These are phyloP conservation scores for Porites cylindrica DNA, from an alignment of 92 coral and sea anemone species.

Conservation along the genomic window DNA sequence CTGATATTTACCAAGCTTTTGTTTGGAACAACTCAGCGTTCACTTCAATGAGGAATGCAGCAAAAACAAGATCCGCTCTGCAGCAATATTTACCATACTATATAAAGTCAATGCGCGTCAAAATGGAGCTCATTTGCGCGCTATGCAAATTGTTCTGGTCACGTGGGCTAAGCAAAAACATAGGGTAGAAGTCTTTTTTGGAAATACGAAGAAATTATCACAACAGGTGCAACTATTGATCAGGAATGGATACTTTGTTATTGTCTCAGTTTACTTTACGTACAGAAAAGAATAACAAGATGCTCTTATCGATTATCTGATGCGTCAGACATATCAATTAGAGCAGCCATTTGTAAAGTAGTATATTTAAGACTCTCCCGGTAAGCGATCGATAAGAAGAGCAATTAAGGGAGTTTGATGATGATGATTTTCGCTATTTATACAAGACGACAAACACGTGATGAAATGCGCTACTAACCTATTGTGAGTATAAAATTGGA, in stretches of 20 bases:
- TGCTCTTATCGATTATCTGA: background rate
- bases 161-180: background rate
- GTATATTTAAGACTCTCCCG: no score
- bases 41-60: background rate
- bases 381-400: background rate
- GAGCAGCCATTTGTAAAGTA: background rate
- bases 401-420: background rate
- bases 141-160: background rate
- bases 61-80: background rate
- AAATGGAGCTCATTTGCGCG: background rate
- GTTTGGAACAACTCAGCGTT: slow-evolving; percentile 26
- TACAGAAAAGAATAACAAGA: background rate
- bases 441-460: background rate
- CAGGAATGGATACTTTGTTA: background rate
- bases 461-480: no score
- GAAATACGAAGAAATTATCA: background rate
- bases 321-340: background rate
- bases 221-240: background rate
- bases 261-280: background rate
- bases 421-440: background rate
- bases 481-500: no score
- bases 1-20: slow-evolving; percentile 20
- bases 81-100: slow-evolving; percentile 4
- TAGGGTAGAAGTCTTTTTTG: background rate
- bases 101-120: background rate